A percentile compares a stretch with the other conserved stretches of the same genome.
Evolutionary conservation across 2,888 invertebrate genomes (phyloP).

Genomic region (Furcula furcula): DNA sequence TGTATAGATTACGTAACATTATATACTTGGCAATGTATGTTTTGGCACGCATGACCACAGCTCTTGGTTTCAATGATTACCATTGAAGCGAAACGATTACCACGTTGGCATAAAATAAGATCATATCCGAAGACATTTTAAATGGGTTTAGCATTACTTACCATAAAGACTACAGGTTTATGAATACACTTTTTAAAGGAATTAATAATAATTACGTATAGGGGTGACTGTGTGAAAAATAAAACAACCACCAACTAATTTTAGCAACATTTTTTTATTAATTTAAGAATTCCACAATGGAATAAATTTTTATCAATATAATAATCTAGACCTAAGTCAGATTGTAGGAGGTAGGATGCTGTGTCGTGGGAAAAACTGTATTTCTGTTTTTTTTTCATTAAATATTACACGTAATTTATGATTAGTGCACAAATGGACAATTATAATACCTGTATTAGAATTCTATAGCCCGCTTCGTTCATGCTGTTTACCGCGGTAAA

Average conservation of each 20-base stretch:
- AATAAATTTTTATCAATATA: slow-evolving; percentile 75
- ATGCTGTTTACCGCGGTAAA: slow-evolving; percentile 28
- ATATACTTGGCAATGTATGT: no score
- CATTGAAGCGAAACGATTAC: no score
- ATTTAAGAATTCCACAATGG: slow-evolving; percentile 81
- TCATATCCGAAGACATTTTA: no score
- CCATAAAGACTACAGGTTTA: no score
- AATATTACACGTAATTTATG: slow-evolving; percentile 32
- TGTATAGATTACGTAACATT: no score
- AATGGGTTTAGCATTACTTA: no score
- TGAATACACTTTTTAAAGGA: no score
- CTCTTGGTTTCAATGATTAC: no score
- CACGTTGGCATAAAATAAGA: no score
- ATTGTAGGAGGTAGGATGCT: slow-evolving; percentile 58
- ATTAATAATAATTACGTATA: no score
- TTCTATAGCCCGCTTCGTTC: slow-evolving; percentile 32
- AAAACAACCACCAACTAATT: slow-evolving; percentile 57
- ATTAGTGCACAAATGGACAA: slow-evolving; percentile 64
- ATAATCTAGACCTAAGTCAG: slow-evolving; percentile 71
- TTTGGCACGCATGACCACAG: no score
- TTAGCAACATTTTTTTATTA: slow-evolving; percentile 83
- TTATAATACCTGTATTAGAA: slow-evolving; percentile 61
- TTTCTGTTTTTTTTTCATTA: slow-evolving; percentile 41
- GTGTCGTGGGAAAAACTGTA: slow-evolving; percentile 45
- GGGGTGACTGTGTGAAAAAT: no score